These are phyloP conservation scores for Hedya salicella DNA, from an alignment of 2,888 invertebrate genomes.

Conservation along the genomic window DNA sequence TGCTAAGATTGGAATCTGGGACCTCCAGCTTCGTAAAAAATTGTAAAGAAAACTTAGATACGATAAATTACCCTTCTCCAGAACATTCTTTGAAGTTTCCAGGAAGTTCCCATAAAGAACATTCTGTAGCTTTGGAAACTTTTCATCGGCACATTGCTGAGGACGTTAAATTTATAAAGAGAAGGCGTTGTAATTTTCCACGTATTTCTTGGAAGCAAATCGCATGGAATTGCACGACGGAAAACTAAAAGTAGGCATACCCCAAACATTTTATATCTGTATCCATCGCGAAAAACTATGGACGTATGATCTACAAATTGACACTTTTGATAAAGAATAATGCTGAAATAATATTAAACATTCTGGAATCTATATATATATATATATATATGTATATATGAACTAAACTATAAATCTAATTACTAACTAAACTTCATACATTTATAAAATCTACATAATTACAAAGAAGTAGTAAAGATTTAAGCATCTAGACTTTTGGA, in stretches of 20 bases:
- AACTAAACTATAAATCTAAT: slow-evolving; percentile 58
- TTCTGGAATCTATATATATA: slow-evolving; percentile 73
- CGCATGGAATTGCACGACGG: not conserved
- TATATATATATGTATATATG: no score
- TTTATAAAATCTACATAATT: slow-evolving; percentile 85
- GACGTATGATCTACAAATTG: slow-evolving; percentile 2
- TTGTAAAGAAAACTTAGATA: no score
- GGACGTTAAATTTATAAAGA: no score
- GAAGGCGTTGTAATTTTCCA: no score
- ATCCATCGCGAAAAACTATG: not conserved
- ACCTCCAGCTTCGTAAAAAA: no score
- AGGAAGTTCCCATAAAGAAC: no score
- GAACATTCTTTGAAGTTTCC: no score
- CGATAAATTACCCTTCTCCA: no score
- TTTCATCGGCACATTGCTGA: no score
- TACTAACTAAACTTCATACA: slow-evolving; percentile 71
- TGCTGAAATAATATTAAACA: slow-evolving; percentile 66
- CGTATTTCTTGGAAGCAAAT: not conserved
- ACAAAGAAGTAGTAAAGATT: slow-evolving; percentile 69
- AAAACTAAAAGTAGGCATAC: not conserved
- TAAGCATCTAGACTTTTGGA: slow-evolving; percentile 80
- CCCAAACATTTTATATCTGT: not conserved
- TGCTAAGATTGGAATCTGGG: no score
- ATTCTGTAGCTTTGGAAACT: no score
- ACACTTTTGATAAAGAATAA: not conserved